phyloP scores from a whole-genome alignment of 2,888 invertebrate genomes.

The Tetrapedia diversipes region DNA sequence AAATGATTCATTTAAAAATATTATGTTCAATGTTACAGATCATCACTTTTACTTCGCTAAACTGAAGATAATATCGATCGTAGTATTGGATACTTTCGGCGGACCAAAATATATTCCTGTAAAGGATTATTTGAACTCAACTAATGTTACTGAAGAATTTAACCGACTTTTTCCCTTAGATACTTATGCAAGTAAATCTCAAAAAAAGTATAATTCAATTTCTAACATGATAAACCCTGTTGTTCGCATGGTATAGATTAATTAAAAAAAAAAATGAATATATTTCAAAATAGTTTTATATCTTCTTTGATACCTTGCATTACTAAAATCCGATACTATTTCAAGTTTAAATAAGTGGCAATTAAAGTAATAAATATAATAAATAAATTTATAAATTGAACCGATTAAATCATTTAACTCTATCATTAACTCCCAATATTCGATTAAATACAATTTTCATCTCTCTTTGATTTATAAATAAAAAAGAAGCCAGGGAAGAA shows the following conservation, averaged over 20 bases:
- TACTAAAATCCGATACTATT: conserved; percentile 1
- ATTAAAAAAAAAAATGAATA: neutral
- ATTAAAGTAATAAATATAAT: conserved; percentile 3
- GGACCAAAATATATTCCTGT: conserved; percentile 88
- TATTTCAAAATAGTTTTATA: conserved; percentile 1
- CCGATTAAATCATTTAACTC: neutral
- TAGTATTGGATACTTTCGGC: conserved; percentile 92
- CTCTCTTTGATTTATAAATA: neutral
- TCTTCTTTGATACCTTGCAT: neutral
- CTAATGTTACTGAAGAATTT: conserved; percentile 53
- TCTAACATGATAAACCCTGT: conserved; percentile 39
- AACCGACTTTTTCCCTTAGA: conserved; percentile 33
- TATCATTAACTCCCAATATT: neutral
- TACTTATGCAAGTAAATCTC: conserved; percentile 2
- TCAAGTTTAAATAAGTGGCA: neutral
- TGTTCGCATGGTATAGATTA: conserved; percentile 37
- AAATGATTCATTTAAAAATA: neutral
- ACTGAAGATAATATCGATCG: conserved; percentile 89
- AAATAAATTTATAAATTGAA: conserved; percentile 2
- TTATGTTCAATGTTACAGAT: conserved; percentile 83
- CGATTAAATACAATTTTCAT: neutral
- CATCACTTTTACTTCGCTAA: conserved; percentile 92
- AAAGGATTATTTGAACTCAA: conserved; percentile 85
- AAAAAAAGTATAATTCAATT: conserved; percentile 6
- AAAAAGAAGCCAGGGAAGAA: neutral